These are phyloP conservation scores for Meliscaeva auricollis DNA, from an alignment of 2,888 invertebrate genomes.

Conservation along the genomic window DNA sequence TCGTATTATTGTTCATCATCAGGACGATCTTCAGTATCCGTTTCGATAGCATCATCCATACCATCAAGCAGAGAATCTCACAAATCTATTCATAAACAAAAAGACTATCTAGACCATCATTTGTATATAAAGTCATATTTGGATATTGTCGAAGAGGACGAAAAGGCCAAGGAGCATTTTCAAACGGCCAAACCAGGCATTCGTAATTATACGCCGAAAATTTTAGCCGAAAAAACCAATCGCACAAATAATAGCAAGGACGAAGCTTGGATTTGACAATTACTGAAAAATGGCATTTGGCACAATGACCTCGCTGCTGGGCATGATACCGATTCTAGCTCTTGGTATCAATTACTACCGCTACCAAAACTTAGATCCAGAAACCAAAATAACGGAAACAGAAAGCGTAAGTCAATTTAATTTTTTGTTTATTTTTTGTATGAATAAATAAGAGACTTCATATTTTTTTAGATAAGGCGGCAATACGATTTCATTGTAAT, in stretches of 20 bases:
- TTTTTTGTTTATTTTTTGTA: too few relatives aligned
- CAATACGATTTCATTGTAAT: slow-evolving; percentile 95
- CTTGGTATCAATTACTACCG: slow-evolving; percentile 92
- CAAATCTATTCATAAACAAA: slow-evolving; percentile 82
- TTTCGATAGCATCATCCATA: slow-evolving; percentile 83
- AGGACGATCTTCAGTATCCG: slow-evolving; percentile 81
- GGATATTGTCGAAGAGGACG: slow-evolving; percentile 85
- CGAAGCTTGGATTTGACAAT: slow-evolving; percentile 88
- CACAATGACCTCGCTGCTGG: slow-evolving; percentile 88
- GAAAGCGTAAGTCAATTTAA: slow-evolving; percentile 86
- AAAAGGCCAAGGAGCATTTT: slow-evolving; percentile 84
- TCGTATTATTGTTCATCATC: slow-evolving; percentile 81
- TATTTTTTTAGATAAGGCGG: slow-evolving; percentile 86
- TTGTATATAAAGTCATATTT: slow-evolving; percentile 86
- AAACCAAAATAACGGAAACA: slow-evolving; percentile 90
- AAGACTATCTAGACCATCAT: slow-evolving; percentile 85
- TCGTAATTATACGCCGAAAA: slow-evolving; percentile 90
- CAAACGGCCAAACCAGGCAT: slow-evolving; percentile 86
- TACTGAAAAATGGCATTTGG: slow-evolving; percentile 85
- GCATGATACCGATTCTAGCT: slow-evolving; percentile 92
- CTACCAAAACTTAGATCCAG: slow-evolving; percentile 93
- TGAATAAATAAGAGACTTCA: background rate
- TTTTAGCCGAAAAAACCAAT: slow-evolving; percentile 84
- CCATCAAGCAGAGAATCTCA: slow-evolving; percentile 80
- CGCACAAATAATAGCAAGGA: slow-evolving; percentile 80